Conservation (phyloP, 1,140 invertebrate genomes). For the Drosophila micromelanica region DNA sequence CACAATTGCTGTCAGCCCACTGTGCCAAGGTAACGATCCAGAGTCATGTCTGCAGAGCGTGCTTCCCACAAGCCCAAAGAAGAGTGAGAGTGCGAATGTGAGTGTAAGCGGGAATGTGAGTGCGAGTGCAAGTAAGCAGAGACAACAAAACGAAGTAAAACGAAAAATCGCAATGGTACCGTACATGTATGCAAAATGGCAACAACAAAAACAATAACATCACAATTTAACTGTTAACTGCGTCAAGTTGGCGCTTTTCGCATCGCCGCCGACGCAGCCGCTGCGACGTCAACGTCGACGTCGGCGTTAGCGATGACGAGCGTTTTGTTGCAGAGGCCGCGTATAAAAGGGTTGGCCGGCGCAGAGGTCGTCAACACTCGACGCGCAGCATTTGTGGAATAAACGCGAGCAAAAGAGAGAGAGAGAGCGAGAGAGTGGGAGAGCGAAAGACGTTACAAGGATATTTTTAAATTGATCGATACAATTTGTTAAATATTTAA, state of each 20-base stretch:
- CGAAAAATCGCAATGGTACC: conserved; percentile 47
- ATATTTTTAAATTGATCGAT: conserved; percentile 21
- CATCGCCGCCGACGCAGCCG: conserved; percentile 43
- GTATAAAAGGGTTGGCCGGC: conserved; percentile 74
- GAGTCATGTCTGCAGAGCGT: conserved; percentile 36
- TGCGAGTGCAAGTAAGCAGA: conserved; percentile 12
- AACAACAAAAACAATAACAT: conserved; percentile 26
- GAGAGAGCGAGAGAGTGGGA: neutral
- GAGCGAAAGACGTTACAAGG: conserved; percentile 26
- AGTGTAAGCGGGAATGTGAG: conserved; percentile 28
- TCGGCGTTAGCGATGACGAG: conserved; percentile 31
- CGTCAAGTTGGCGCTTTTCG: conserved; percentile 58
- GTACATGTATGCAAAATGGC: conserved; percentile 48
- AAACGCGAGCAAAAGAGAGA: conserved; percentile 13
- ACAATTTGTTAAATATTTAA: neutral
- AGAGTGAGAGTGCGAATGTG: conserved; percentile 39
- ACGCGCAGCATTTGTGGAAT: conserved; percentile 53
- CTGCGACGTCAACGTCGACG: conserved; percentile 5
- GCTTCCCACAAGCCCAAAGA: conserved; percentile 8
- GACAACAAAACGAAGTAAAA: conserved; percentile 36
- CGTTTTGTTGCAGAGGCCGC: conserved; percentile 50
- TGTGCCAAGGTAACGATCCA: conserved; percentile 34
- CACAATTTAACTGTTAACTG: conserved; percentile 34
- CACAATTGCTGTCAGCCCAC: conserved; percentile 19
- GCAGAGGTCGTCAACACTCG: conserved; percentile 74